Conservation (phyloP, 1,140 invertebrate species). For the Philotrypesis tridentata region DNA sequence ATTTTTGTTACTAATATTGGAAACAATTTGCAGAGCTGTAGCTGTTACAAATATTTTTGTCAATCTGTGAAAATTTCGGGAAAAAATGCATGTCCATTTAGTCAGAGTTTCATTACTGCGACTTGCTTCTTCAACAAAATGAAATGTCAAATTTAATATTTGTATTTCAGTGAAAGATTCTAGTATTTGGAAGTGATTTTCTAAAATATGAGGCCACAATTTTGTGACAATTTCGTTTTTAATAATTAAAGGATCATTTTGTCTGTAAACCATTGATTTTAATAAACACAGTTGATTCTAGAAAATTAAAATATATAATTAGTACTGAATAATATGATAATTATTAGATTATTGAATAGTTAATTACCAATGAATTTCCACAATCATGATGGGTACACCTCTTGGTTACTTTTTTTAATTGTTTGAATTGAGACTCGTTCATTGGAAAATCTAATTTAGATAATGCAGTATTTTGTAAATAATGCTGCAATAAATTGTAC, state of each 20-base stretch:
- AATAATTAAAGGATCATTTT: neutral
- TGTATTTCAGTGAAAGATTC: slow-evolving; percentile 33
- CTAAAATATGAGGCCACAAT: slow-evolving; percentile 24
- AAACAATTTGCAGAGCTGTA: slow-evolving; percentile 18
- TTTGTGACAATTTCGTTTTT: slow-evolving; percentile 25
- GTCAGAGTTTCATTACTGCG: neutral
- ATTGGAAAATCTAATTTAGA: slow-evolving; percentile 35
- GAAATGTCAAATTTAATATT: slow-evolving; percentile 20
- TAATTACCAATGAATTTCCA: slow-evolving; percentile 32
- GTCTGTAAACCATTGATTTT: slow-evolving; percentile 17
- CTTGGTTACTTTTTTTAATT: slow-evolving; percentile 24
- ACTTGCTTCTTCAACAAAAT: slow-evolving; percentile 30
- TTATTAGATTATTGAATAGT: neutral
- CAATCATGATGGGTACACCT: neutral
- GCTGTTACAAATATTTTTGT: slow-evolving; percentile 36
- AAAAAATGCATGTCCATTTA: slow-evolving; percentile 33
- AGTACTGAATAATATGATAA: slow-evolving; percentile 14
- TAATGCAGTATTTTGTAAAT: neutral
- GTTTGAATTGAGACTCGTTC: slow-evolving; percentile 29
- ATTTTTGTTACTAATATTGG: neutral
- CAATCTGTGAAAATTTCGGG: slow-evolving; percentile 25
- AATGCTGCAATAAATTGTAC: slow-evolving; percentile 39
- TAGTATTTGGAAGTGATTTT: slow-evolving; percentile 42
- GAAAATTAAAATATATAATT: slow-evolving; percentile 25
- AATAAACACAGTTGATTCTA: slow-evolving; percentile 14